Evolutionary conservation across 2,113 vertebrate genomes (phyloP), one percentile per base, ranked within the genome.

Genomic region (Anolis carolinensis): DNA sequence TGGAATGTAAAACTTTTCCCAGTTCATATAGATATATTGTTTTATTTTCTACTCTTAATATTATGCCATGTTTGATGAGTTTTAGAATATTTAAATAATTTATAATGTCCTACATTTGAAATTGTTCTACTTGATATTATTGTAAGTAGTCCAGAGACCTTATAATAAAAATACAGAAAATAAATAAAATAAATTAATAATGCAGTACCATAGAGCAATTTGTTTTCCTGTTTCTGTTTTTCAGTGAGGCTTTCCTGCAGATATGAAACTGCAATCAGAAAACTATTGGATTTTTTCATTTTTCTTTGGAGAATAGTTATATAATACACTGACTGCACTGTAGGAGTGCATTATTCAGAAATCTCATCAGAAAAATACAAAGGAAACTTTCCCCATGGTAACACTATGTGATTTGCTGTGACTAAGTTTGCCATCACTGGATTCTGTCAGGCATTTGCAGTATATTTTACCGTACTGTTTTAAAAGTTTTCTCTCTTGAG

Each of bases 401-500:
- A 50, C 65, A 50, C 50, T 48, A 11, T 18, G 50, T 70, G 39
- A 70, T 32, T 32, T 59, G 20, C 52, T 62, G 36, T 16, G 78
- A 65, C 78, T 63, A 79, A 39, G 1, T 52, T 62, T 1, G 59
- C 39, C 18, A 59, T 72, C 67, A 8, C 11, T 72, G 23, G 68
- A 25, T 72, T 30, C 48, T 32, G 50, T 48, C 21, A 72, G 44
- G 52, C 25, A 72, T 73, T 36, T 73, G 50, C 63, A 67, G 27
- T 36, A 73, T 36, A 67, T 84, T 90, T 39, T 65, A 5, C 34
- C 70, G 79, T 20, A 16, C 2, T 65, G 87, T 67, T 50, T 30
- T 5, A 1, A 50, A 88, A 88, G 55, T 25, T 5, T 87, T 74
- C 55, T 21, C 39, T n/a, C 78, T 74, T 86, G 36, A 81, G 87